Evolutionary conservation across 2,113 vertebrate genomes (phyloP).

Genomic region (Columba janthina): DNA sequence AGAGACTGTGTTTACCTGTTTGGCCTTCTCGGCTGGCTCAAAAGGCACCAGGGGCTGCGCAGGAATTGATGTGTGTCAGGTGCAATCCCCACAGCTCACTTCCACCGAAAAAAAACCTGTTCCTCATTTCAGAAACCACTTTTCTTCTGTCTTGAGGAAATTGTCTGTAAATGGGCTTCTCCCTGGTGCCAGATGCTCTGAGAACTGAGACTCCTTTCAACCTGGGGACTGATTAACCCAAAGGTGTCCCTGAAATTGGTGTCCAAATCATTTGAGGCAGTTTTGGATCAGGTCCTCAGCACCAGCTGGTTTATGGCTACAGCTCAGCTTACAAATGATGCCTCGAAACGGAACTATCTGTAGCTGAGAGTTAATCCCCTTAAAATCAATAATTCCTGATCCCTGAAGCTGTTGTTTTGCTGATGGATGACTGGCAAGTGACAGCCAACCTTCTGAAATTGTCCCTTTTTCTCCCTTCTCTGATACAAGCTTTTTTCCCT

Average conservation of each 20-base stretch:
- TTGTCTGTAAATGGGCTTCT: slow-evolving; percentile 41
- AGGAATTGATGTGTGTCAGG: background rate
- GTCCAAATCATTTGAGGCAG: background rate
- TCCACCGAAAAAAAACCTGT: background rate
- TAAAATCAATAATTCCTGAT: slow-evolving; percentile 55
- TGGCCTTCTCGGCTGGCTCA: background rate
- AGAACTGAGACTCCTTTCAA: background rate
- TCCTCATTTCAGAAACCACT: slow-evolving; percentile 19
- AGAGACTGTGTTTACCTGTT: background rate
- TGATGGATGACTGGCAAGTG: slow-evolving; percentile 27
- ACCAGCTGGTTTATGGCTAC: slow-evolving; percentile 36
- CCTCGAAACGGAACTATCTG: slow-evolving; percentile 41
- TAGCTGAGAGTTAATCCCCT: slow-evolving; percentile 59
- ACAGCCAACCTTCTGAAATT: slow-evolving; percentile 25
- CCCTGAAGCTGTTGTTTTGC: background rate
- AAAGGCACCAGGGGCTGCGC: background rate
- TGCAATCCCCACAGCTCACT: slow-evolving; percentile 1
- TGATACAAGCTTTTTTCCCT: background rate
- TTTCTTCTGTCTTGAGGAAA: slow-evolving; percentile 29
- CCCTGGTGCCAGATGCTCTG: slow-evolving; percentile 21
- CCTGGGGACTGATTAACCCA: slow-evolving; percentile 10
- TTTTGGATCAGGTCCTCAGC: slow-evolving; percentile 3
- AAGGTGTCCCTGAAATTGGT: slow-evolving; percentile 31
- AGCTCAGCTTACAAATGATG: slow-evolving; percentile 15
- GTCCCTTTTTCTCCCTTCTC: background rate